A percentile compares a stretch with the other conserved stretches of the same genome.
Conservation (phyloP, 2,113 vertebrate genomes). For the Python bivittatus region DNA sequence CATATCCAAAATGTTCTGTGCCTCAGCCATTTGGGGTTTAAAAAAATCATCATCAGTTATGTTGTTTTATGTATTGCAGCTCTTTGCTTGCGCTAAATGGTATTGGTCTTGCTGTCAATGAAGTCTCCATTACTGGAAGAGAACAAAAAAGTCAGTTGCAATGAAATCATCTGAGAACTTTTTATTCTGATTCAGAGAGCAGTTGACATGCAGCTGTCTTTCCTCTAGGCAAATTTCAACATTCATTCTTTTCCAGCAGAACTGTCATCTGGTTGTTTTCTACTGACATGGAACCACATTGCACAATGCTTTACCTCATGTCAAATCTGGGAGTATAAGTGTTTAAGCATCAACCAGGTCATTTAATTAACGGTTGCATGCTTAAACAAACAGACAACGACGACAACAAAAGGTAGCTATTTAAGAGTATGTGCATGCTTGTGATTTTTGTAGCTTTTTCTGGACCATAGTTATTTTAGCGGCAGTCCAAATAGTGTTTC, state of each 20-base stretch:
- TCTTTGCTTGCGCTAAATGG: slow-evolving; percentile 56
- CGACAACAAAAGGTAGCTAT: background rate
- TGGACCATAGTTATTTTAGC: background rate
- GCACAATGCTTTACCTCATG: slow-evolving; percentile 5
- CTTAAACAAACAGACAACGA: background rate
- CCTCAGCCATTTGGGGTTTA: background rate
- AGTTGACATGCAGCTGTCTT: slow-evolving; percentile 36
- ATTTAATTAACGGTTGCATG: slow-evolving; percentile 36
- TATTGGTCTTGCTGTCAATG: slow-evolving; percentile 61
- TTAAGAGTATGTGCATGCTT: background rate
- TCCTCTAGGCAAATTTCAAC: slow-evolving; percentile 55
- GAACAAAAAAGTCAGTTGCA: slow-evolving; percentile 54
- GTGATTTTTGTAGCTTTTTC: slow-evolving; percentile 16
- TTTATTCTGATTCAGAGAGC: slow-evolving; percentile 44
- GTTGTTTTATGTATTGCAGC: background rate
- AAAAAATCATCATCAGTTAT: slow-evolving; percentile 18
- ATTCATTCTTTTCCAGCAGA: slow-evolving; percentile 40
- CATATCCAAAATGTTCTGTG: background rate
- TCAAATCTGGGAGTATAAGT: slow-evolving; percentile 51
- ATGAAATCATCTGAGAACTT: slow-evolving; percentile 65
- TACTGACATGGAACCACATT: slow-evolving; percentile 9
- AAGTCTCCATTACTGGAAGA: slow-evolving; percentile 47
- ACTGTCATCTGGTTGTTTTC: slow-evolving; percentile 20
- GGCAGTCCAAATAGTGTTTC: background rate
- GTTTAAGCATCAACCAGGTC: slow-evolving; percentile 46